Evolutionary conservation across 2,888 invertebrate genomes (phyloP), one percentile per base, ranked within the genome.

Genomic region (Pollenia amentaria): DNA sequence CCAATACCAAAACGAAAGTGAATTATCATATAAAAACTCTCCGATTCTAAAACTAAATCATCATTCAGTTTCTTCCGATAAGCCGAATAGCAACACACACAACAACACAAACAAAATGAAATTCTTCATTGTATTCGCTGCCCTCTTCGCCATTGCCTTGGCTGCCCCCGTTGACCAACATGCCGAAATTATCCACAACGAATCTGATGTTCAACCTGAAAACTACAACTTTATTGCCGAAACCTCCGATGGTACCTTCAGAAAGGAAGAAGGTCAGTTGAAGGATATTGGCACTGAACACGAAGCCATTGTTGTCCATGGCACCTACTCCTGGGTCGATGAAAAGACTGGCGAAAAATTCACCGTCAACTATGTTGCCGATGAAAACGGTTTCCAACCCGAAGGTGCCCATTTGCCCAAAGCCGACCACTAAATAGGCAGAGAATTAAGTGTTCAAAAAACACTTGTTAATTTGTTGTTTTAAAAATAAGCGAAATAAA

Each of bases 141-240:
- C 90, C 40, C 88, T 90, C 65, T 88, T 90, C 82, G 91, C 89
- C 46, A 87, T 90, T 44, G 90, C 90, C 29, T 78, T 90, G 60
- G 90, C 91, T 62, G 89, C 87, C 14, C 89, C 89, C 38, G 62
- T 85, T 55, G 76, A 77, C 12, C 65, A 77, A 4, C 53, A 77
- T 48, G 95, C 95, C 1, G 94, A 94, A 89, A 93, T 95, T 84
- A 75, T 95, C 46, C 94, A 94, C 79, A 94, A 95, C 88, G 95
- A 95, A 42, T 92, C 93, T 84, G 94, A 95, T 91, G 88, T 89
- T 8, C 85, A 87, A n/a, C 89, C 89, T 40, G 89, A 89, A 38
- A 11, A 57, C 18, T 88, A 69, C 81, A 51, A 73, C 18, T 82
- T 29, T 72, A 84, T 88, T 57, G 48, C 67, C 64, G 89, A 89